phyloP scores from a whole-genome alignment of 2,888 invertebrate genomes.

The Malacosoma neustria region DNA sequence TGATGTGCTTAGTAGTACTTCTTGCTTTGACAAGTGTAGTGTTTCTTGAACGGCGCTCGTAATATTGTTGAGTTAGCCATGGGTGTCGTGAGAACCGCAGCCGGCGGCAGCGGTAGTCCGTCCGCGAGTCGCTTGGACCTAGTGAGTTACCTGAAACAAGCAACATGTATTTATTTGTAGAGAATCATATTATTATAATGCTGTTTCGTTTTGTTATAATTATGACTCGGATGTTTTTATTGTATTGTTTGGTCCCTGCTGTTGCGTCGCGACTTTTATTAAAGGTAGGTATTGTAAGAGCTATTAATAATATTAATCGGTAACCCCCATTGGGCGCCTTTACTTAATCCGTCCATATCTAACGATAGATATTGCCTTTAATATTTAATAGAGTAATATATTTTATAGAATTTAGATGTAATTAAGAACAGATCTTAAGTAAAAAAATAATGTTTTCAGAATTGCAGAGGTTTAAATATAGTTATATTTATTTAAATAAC shows the following conservation, averaged over 20 bases:
- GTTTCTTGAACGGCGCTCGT: not conserved
- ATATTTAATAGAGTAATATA: conserved; percentile 75
- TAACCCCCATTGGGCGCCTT: conserved; percentile 71
- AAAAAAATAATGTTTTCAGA: conserved; percentile 54
- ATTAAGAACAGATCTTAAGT: conserved; percentile 57
- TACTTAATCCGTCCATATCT: conserved; percentile 73
- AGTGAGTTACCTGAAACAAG: conserved; percentile 70
- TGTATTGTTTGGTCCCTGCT: conserved; percentile 36
- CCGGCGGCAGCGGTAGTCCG: conserved; percentile 41
- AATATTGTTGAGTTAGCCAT: not conserved
- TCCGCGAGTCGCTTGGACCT: conserved; percentile 41
- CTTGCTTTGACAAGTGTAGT: too few species aligned
- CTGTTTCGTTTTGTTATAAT: conserved; percentile 35
- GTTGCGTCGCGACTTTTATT: conserved; percentile 46
- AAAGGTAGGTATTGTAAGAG: conserved; percentile 48
- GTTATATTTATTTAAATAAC: conserved; percentile 34
- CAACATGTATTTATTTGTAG: conserved; percentile 63
- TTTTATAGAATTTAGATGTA: conserved; percentile 67
- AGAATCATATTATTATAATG: conserved; percentile 59
- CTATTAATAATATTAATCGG: conserved; percentile 68
- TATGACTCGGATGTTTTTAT: conserved; percentile 39
- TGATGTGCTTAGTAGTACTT: too few species aligned
- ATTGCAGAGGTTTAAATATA: conserved; percentile 55
- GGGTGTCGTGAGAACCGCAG: not conserved
- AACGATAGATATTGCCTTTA: conserved; percentile 74